Base-by-base conservation (phyloP, 2,888 invertebrate genomes). In the Leucoma salicis region DNA sequence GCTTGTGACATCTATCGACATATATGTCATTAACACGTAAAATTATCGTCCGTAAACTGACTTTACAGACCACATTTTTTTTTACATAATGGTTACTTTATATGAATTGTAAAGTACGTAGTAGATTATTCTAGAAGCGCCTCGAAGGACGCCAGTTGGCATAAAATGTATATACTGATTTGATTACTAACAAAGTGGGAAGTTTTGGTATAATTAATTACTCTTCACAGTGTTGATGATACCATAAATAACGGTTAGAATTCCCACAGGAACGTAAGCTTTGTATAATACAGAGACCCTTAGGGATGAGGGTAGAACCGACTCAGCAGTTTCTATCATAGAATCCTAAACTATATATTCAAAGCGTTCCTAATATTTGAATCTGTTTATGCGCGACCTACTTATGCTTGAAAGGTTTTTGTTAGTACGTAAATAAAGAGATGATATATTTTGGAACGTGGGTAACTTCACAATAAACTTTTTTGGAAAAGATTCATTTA, bases 341-440 rank as follows among this genome's bases (percentile, higher is more conserved):
- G 16, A 40, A 42, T 39, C 37, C 24, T 25, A 27, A 40, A 47
- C 39, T 42, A 39, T 10, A 39, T 33, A 34, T 36, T 31, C 33
- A 39, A 38, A 42, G 25, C 36, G 15, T 44, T 38, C 32, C 32
- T 34, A 35, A 48, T 45, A 55, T 54, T 42, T 15, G 13, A 35
- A 21, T 15, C 40, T 37, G 42, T 37, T 43, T 45, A 37, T 31
- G 31, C 35, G 36, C 42, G 31, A 42, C 39, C 38, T 52, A 31
- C 52, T 43, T 51, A 27, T 35, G 35, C 21, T 37, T 29, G 24
- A 43, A 39, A 32, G 39, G 33, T 36, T 42, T 33, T 47, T 18
- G 31, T 31, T 50, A 39, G 36, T 47, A 32, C 44, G 42, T 47
- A 57, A 24, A 38, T 31, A 43, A 42, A 42, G 47, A 50, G 59